A percentile compares a stretch with the other conserved stretches of the same genome.
phyloP scores from a whole-genome alignment of 2,797 vertebrate species.

The Phataginus tricuspis region DNA sequence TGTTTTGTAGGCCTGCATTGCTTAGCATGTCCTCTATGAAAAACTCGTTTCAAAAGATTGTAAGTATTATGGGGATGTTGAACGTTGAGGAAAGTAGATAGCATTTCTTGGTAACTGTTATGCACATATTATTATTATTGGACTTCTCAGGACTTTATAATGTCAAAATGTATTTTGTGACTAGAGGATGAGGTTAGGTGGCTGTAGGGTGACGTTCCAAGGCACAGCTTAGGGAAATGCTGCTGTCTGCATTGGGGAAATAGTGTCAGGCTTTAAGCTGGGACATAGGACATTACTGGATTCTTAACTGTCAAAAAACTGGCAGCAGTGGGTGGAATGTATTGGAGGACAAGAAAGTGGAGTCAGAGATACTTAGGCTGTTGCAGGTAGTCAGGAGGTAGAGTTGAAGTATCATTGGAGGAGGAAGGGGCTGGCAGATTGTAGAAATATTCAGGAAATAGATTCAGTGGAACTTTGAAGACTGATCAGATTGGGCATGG shows the following conservation, averaged over 20 bases:
- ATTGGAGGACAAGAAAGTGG: background rate
- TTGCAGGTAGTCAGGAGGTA: background rate
- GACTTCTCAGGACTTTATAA: background rate
- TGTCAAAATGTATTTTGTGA: background rate
- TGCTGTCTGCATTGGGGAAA: background rate
- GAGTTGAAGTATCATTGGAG: background rate
- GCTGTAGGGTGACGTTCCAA: background rate
- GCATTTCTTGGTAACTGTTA: background rate
- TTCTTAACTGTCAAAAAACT: background rate
- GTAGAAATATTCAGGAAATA: background rate
- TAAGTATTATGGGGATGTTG: background rate
- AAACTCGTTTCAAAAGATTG: background rate
- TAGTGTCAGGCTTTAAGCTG: background rate
- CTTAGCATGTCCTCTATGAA: background rate
- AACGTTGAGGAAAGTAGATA: background rate
- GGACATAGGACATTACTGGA: background rate
- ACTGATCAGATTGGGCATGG: background rate
- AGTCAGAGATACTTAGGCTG: background rate
- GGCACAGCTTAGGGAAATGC: background rate
- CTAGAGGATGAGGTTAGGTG: background rate
- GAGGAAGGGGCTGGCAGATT: background rate
- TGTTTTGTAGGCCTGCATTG: conserved; percentile 6
- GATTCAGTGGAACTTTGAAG: background rate
- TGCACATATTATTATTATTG: background rate
- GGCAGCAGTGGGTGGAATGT: background rate